Percentiles rank a stretch among this genome's conserved stretches.
phyloP scores from a whole-genome alignment of 2,113 vertebrate species.

The Silurus asotus region DNA sequence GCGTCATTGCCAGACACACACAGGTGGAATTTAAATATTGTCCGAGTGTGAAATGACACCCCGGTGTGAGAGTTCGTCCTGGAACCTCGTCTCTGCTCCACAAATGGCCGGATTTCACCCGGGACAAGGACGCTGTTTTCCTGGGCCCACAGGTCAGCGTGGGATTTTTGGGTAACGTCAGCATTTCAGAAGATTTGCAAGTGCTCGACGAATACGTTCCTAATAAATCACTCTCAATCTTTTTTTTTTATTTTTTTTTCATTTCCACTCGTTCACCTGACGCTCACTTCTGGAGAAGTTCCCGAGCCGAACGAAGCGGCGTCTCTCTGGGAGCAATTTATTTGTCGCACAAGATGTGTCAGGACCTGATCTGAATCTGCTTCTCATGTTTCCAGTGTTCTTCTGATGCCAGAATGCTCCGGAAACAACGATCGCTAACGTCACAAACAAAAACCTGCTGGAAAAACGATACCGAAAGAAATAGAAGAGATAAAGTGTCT shows the following conservation, averaged over 20 bases:
- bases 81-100: conserved; percentile 5
- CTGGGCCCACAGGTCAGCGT: conserved; percentile 19
- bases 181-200: not conserved
- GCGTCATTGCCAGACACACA: conserved; percentile 47
- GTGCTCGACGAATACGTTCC: not conserved
- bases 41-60: conserved; percentile 47
- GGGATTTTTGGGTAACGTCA: conserved; percentile 1
- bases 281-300: not conserved
- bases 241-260: not conserved
- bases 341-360: too few relatives aligned
- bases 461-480: not conserved
- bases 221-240: not conserved
- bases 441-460: not conserved
- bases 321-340: conserved; percentile 12
- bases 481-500: not conserved
- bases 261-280: not conserved
- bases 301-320: not conserved
- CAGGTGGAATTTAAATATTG: conserved; percentile 52
- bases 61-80: conserved; percentile 43
- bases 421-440: not conserved
- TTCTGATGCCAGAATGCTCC: not conserved
- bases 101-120: conserved; percentile 31
- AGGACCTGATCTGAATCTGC: not conserved
- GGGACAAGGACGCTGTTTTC: conserved; percentile 5
- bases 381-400: not conserved